A percentile compares a stretch with the other conserved stretches of the same genome.
Conservation (phyloP, 2,888 invertebrate genomes). For the Parnassius apollo region DNA sequence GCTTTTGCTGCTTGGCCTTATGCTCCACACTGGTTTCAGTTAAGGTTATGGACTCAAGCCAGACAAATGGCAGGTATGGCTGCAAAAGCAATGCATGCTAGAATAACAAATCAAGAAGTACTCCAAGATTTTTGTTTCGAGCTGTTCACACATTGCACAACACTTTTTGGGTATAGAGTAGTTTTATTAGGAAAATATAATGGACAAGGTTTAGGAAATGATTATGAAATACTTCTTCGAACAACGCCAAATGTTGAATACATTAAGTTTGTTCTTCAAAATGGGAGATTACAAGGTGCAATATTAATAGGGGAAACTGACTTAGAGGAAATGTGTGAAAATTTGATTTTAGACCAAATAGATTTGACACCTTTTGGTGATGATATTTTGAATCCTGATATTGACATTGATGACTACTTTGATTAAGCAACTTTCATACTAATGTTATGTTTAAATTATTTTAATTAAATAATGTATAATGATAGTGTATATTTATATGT, state of each 20-base stretch:
- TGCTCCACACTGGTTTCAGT: constrained; percentile 94
- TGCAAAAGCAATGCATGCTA: constrained; percentile 92
- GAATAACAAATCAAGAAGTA: constrained; percentile 81
- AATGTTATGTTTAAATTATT: no score
- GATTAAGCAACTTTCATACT: constrained; percentile 81
- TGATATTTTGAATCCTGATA: constrained; percentile 95
- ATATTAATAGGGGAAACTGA: constrained; percentile 98
- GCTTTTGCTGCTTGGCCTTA: constrained; percentile 90
- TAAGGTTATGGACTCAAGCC: constrained; percentile 99
- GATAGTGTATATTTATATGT: no score
- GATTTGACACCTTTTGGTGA: constrained; percentile 94
- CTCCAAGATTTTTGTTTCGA: constrained; percentile 98
- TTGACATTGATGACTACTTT: constrained; percentile 99
- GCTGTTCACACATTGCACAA: constrained; percentile 97
- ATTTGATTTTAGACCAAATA: constrained; percentile 96
- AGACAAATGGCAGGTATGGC: constrained; percentile 98
- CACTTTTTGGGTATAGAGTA: constrained; percentile 96
- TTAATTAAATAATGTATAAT: no score
- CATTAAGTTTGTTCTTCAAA: constrained; percentile 92
- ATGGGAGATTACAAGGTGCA: constrained; percentile 94
- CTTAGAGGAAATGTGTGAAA: constrained; percentile 98
- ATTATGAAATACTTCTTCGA: constrained; percentile 92
- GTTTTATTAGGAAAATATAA: constrained; percentile 95
- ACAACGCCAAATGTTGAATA: constrained; percentile 91
- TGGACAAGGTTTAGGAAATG: constrained; percentile 90